phyloP scores from a whole-genome alignment of 2,113 vertebrate genomes.

The Phrynocephalus versicolor region DNA sequence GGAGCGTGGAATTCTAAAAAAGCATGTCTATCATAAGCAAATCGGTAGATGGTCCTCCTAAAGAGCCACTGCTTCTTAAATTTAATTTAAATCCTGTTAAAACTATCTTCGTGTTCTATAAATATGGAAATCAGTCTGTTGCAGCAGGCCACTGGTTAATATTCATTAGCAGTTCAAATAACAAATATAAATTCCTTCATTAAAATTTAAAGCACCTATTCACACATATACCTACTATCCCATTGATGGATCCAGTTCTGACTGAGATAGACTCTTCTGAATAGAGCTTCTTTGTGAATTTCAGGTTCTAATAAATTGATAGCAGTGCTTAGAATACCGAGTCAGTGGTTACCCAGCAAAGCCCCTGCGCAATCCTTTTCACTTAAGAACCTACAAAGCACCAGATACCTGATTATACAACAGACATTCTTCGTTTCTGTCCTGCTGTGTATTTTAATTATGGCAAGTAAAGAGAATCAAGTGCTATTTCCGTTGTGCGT shows the following conservation, averaged over 20 bases:
- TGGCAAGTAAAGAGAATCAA: not conserved
- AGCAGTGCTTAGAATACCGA: not conserved
- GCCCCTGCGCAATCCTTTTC: not conserved
- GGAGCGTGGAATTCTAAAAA: not conserved
- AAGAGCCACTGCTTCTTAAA: not conserved
- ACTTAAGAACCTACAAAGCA: not conserved
- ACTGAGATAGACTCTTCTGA: not conserved
- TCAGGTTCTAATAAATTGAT: not conserved
- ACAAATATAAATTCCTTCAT: slow-evolving; percentile 10
- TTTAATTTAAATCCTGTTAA: slow-evolving; percentile 19
- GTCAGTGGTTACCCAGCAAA: not conserved
- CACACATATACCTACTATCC: not conserved
- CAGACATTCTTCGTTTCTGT: slow-evolving; percentile 20
- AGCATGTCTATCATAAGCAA: not conserved
- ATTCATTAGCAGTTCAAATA: slow-evolving; percentile 3
- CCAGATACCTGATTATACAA: slow-evolving; percentile 24
- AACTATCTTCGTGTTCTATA: not conserved
- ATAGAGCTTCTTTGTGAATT: not conserved
- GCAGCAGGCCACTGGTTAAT: slow-evolving; percentile 1
- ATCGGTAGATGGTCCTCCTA: not conserved
- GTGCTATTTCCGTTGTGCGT: not conserved
- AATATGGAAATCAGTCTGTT: not conserved
- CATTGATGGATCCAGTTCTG: not conserved
- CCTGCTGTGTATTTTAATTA: not conserved
- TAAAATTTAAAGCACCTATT: not conserved